Base-by-base conservation (phyloP, 2,797 vertebrate genomes). In the Xiphorhynchus erythropygius region DNA sequence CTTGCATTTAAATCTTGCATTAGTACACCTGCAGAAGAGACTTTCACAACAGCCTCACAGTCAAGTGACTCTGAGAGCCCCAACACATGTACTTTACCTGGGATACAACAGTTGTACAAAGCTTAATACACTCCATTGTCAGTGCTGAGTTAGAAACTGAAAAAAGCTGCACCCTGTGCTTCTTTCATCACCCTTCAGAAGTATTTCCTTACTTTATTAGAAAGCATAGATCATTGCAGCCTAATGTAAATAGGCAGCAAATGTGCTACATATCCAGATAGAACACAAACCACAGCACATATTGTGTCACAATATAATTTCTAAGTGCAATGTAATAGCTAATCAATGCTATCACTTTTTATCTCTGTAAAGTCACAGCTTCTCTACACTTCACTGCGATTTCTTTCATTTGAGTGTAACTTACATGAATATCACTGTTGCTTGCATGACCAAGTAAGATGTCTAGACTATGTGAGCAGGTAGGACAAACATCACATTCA, bases 401-500 rank as follows among this genome's bases (percentile, higher is more conserved):
- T 93, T 93, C 39, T 88, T 92, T 84, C 63, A 68, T 1, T 2
- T n/a, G 18, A 87, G n/a, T 42, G 63, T 62, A 62, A 92, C 74
- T 63, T 79, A 65, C 44, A 37, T 56, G 59, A 85, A 67, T 89
- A 70, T 9, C 77, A 53, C 33, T 8, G 4, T 53, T 68, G 71
- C 39, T n/a, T 73, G 35, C 53, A 65, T 32, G 85, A 50, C 30
- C 44, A 65, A 44, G 42, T 44, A 44, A 85, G 56, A 46, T 37
- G 84, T 90, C 75, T 82, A 79, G 78, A 93, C 52, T 33, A 49
- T 6, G 25, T 39, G 32, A 90, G 60, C 46, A 35, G 18, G 42
- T 74, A 90, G 74, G 35, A 82, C 78, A 94, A 95, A 71, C 59
- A 75, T 35, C 75, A 39, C n/a, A 42, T 68, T 93, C 63, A 89